Percentiles rank a stretch among this genome's conserved stretches.
Conservation (phyloP, 1,140 invertebrate genomes). For the Drosophila micromelanica region DNA sequence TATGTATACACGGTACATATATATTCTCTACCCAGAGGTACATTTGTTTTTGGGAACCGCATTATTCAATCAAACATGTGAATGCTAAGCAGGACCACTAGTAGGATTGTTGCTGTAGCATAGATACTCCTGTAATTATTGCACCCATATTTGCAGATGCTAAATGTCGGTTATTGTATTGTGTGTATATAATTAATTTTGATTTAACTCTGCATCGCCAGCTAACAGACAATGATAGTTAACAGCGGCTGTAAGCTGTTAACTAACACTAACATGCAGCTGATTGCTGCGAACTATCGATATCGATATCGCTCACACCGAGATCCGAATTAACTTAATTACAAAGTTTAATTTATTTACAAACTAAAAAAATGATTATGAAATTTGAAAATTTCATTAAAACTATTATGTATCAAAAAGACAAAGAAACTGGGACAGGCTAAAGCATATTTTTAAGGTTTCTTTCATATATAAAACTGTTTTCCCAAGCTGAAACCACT, state of each 20-base stretch:
- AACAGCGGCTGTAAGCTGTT: slow-evolving; percentile 26
- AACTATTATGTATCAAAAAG: no score
- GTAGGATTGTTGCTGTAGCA: no score
- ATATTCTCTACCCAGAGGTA: neutral
- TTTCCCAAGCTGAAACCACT: no score
- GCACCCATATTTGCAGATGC: no score
- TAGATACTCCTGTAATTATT: no score
- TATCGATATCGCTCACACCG: slow-evolving; percentile 17
- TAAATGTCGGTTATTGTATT: neutral
- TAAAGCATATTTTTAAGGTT: no score
- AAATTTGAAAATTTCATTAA: no score
- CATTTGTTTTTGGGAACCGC: neutral
- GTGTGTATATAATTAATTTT: slow-evolving; percentile 21
- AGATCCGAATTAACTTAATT: no score
- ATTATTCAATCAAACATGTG: neutral
- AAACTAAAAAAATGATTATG: no score
- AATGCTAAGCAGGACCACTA: neutral
- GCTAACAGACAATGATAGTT: slow-evolving; percentile 17
- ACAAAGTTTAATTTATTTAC: no score
- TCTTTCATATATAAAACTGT: no score
- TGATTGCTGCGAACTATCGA: slow-evolving; percentile 2
- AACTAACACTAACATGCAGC: slow-evolving; percentile 23
- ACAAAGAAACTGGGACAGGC: no score
- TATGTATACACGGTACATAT: neutral
- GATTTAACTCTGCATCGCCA: slow-evolving; percentile 21